Evolutionary conservation across 1,140 invertebrate species (phyloP), one percentile per base, ranked within the genome.

Genomic region (Chironomus tepperi): DNA sequence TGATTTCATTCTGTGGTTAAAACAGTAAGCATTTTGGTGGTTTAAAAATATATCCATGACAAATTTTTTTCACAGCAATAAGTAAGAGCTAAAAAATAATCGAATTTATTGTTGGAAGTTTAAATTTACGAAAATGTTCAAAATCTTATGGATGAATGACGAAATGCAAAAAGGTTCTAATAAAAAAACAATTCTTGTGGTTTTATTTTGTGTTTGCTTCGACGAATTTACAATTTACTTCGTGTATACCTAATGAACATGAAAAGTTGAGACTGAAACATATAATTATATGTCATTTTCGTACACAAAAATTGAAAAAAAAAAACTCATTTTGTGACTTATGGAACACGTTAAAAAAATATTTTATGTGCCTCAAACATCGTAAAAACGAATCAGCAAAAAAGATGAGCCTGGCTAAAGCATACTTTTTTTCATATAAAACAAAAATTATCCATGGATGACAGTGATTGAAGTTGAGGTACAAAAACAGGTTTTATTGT

Each of bases 271-370:
- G 47, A 47, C 47, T n/a, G 47, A n/a, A 57, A 57, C 47, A 57
- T 57, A n/a, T 57, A 57, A 57, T 57, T 57, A 57, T 57, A 57
- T 57, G 47, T 57, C 47, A 57, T 57, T 57, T 57, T 57, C 47
- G n/a, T 57, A 57, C 24, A 2, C 24, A 57, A 57, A 57, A 57
- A 57, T 57, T 57, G 47, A 57, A 57, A 57, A 57, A 57, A 57
- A n/a, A 57, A 57, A 57, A n/a, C 47, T 57, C 12, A 57, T 57
- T 57, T 57, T 57, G 47, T 57, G 47, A 57, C 47, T 57, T 57
- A 57, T 57, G 47, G 47, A 57, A 57, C 47, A 57, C 47, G 47
- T 57, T 57, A 8, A n/a, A 57, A n/a, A 57, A 5, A 1, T 57
- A n/a, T 57, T 57, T 57, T 15, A n/a, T 15, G 12, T 12, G 1